Evolutionary conservation across 2,888 invertebrate genomes (phyloP), one percentile per base, ranked within the genome.

Genomic region (Agrenia bidenticulata): DNA sequence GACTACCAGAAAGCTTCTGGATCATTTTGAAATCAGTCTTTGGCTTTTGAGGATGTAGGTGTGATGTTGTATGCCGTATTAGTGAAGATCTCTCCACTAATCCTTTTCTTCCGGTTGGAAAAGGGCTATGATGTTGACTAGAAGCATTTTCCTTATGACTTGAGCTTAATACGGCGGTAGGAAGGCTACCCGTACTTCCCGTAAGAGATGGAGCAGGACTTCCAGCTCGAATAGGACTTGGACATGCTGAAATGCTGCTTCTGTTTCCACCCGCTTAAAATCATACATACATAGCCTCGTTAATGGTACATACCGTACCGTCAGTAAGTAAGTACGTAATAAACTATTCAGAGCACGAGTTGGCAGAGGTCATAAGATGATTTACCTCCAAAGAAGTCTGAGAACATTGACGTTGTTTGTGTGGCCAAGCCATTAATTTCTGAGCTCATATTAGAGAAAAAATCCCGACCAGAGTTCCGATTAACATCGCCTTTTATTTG

Each of bases 341-440:
- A 17, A 15, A 11, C 5, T 19, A 51, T 51, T 51, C 51, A 2
- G 5, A 51, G 51, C 51, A 51, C 26, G 51, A 15, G 4, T 15
- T 15, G 19, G 19, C 15, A 17, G 5, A 45, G 5, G 5, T 45
- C 45, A 45, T 45, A 45, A 21, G 21, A 51, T 51, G 50, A 77
- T 82, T 81, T 84, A 79, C 95, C 64, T 61, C 69, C 93, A 80
- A 97, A 95, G 77, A 97, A 86, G 80, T 94, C 96, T 62, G 93
- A 93, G 79, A 97, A 92, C 87, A 96, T 94, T 80, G 88, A 94
- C 17, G 92, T 88, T 0, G 94, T 95, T 72, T 95, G 93, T 0
- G 93, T 90, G 21, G 96, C 94, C 56, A 94, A 85, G 7, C 94
- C 94, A 79, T 94, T 94, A 61, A 97, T 84, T 79, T 97, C 96